These are phyloP conservation scores for Lagopus muta DNA, from an alignment of 2,113 vertebrate genomes.

Conservation along the genomic window DNA sequence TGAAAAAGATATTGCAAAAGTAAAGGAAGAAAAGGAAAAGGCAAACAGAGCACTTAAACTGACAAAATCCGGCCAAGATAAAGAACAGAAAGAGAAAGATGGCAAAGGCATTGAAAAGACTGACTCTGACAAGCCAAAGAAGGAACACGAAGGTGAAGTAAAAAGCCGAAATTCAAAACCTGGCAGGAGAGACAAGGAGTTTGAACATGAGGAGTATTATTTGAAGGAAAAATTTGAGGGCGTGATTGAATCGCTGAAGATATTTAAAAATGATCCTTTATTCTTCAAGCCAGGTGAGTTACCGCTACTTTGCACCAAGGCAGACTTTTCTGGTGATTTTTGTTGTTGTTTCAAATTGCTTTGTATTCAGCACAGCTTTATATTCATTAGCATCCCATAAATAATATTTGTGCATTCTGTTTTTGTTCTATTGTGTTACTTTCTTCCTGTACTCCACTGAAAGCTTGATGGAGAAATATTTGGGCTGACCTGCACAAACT, in stretches of 20 bases:
- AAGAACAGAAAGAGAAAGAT: constrained; percentile 72
- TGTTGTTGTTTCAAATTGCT: background rate
- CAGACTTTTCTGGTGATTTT: background rate
- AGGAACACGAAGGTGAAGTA: constrained; percentile 65
- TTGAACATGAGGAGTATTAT: constrained; percentile 94
- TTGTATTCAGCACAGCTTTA: background rate
- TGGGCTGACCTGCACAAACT: background rate
- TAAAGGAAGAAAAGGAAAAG: constrained; percentile 90
- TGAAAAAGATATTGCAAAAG: constrained; percentile 92
- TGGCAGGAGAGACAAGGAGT: constrained; percentile 83
- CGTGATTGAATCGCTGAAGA: constrained; percentile 88
- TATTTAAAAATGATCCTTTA: constrained; percentile 96
- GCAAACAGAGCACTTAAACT: constrained; percentile 80
- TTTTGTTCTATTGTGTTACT: background rate
- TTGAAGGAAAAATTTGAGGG: constrained; percentile 92
- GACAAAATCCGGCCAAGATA: constrained; percentile 61
- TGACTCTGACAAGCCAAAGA: constrained; percentile 52
- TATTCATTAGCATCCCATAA: background rate
- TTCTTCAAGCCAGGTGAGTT: constrained; percentile 94
- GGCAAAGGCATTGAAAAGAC: constrained; percentile 61
- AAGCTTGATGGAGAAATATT: background rate
- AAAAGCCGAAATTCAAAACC: constrained; percentile 66
- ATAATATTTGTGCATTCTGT: background rate
- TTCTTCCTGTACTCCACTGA: background rate
- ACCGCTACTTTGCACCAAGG: background rate